These are phyloP conservation scores for Plutella xylostella DNA, from an alignment of 2,888 invertebrate species.

Conservation along the genomic window DNA sequence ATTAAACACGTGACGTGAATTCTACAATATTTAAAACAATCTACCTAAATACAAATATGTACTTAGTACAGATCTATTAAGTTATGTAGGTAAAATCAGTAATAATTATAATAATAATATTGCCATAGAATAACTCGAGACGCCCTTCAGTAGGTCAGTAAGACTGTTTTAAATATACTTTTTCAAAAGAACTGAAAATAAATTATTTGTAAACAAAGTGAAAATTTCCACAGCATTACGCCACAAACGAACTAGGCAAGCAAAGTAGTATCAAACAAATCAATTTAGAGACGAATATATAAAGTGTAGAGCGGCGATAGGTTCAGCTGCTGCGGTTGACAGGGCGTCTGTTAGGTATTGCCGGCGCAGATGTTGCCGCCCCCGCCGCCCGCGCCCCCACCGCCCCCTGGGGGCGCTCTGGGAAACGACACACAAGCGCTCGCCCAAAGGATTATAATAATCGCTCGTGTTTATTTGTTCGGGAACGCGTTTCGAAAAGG, in stretches of 20 bases:
- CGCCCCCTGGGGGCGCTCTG: constrained; percentile 10
- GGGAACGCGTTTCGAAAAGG: background rate
- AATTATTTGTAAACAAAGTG: constrained; percentile 1
- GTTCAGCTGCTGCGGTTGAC: constrained; percentile 45
- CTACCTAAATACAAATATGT: too few relatives aligned
- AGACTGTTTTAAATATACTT: too few relatives aligned
- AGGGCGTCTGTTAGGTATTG: constrained; percentile 50
- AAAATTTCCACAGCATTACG: too few relatives aligned
- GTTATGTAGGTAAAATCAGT: too few relatives aligned
- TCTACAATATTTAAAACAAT: too few relatives aligned
- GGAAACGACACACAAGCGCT: constrained; percentile 1
- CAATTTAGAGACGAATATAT: constrained; percentile 53
- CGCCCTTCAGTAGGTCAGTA: too few relatives aligned
- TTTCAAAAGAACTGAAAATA: too few relatives aligned
- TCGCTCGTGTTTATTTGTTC: constrained; percentile 23
- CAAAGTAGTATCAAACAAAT: constrained; percentile 41
- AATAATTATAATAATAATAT: too few relatives aligned
- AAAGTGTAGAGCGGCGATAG: constrained; percentile 22
- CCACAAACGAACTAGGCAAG: too few relatives aligned
- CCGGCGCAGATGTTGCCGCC: constrained; percentile 40
- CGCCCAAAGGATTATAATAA: constrained; percentile 33
- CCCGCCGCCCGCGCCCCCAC: constrained; percentile 6
- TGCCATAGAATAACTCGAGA: too few relatives aligned
- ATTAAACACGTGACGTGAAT: too few relatives aligned
- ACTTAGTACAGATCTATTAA: too few relatives aligned